These are phyloP conservation scores for Pelodiscus sinensis DNA, from an alignment of 2,113 vertebrate species.

Conservation along the genomic window DNA sequence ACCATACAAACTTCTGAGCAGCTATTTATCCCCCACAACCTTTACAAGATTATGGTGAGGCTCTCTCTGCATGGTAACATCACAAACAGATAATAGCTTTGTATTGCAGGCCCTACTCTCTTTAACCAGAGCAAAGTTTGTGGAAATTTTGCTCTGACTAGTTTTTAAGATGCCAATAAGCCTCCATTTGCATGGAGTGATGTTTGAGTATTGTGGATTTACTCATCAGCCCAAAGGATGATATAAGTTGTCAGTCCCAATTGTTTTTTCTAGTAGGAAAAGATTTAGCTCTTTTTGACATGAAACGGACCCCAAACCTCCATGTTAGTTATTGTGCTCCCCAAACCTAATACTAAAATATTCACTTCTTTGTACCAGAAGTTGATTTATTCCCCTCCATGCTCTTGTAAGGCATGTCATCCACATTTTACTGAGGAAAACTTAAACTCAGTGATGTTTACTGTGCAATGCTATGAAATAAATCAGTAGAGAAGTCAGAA, in stretches of 20 bases:
- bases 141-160: background rate
- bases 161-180: background rate
- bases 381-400: background rate
- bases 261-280: no score
- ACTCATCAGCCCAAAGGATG: background rate
- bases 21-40: background rate
- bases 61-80: fast-evolving
- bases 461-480: background rate
- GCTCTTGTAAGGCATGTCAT: background rate
- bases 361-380: background rate
- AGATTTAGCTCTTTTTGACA: background rate
- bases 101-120: background rate
- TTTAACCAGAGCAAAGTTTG: background rate
- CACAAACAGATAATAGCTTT: background rate
- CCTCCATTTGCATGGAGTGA: background rate
- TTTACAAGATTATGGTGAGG: background rate
- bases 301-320: background rate
- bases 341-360: background rate
- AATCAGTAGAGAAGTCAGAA: background rate
- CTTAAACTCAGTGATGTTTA: background rate
- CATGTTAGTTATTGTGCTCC: background rate
- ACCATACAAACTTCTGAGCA: background rate
- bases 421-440: background rate
- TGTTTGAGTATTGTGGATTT: background rate
- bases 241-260: background rate